Base-by-base conservation (phyloP, 2,888 invertebrate species). In the Agriopis marginaria region DNA sequence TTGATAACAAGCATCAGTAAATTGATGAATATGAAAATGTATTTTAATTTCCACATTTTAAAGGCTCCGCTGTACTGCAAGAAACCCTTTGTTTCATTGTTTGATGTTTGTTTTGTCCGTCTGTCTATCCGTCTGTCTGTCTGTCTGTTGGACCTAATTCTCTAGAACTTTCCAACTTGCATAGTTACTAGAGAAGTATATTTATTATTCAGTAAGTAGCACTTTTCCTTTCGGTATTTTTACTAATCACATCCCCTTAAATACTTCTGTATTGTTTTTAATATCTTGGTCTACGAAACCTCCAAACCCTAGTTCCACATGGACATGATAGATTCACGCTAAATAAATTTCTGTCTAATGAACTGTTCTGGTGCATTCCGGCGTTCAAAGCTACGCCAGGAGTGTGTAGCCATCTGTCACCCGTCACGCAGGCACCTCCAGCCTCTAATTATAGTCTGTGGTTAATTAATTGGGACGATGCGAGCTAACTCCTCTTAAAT, bases 391-490 rank as follows among this genome's bases (percentile, higher is more conserved):
- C 74, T 74, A 76, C 79, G 90, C 91, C 90, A 89, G 88, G 87
- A 86, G 82, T 84, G 85, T 91, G 92, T 92, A 83, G 86, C 84
- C 92, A 92, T 92, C 90, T 91, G 92, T 93, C 93, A 89, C 84
- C 78, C 84, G 92, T 91, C 91, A 80, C 79, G 44, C 84, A 82
- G 81, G 85, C 89, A 85, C 89, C 89, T 85, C 86, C 86, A 81
- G 79, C 80, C 84, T 83, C 87, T 92, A 91, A 91, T 91, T 92
- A 89, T 91, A 91, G 87, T 77, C 77, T 78, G 49, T 77, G 50
- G 70, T 72, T 92, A 91, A 92, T 92, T 92, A 91, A 92, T 91
- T 84, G 82, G 85, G 83, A 81, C 47, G 82, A 82, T 61, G 62
- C 69, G 58, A 58, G 12, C 58, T 58, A 14, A 45, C 58, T 45